These are phyloP conservation scores for Digitonthophagus gazella DNA, from an alignment of 2,888 invertebrate genomes.

Conservation along the genomic window DNA sequence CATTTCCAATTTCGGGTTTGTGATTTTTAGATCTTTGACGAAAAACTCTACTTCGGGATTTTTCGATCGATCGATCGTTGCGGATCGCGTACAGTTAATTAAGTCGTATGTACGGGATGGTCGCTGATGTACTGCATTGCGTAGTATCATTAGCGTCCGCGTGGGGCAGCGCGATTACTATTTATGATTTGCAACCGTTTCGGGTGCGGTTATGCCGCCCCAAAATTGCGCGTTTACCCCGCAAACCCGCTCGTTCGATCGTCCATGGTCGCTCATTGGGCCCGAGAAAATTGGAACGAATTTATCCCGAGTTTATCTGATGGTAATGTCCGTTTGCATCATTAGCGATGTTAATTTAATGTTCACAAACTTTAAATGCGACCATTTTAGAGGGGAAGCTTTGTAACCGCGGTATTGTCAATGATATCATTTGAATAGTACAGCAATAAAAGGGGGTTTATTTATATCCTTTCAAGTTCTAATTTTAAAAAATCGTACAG, in stretches of 20 bases:
- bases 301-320: neutral
- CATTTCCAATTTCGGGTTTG: neutral
- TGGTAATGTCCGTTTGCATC: neutral
- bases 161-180: neutral
- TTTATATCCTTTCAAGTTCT: too few relatives aligned
- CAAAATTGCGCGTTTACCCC: neutral
- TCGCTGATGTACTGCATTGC: neutral
- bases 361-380: neutral
- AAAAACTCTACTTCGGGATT: neutral
- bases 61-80: neutral
- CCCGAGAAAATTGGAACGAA: neutral
- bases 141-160: neutral
- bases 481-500: too few relatives aligned
- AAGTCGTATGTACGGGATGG: neutral
- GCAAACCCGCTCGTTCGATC: neutral
- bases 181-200: neutral
- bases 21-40: neutral
- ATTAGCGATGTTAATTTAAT: neutral
- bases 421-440: too few relatives aligned
- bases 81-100: neutral
- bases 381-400: too few relatives aligned
- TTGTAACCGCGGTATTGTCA: too few relatives aligned
- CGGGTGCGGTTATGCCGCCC: neutral
- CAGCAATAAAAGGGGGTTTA: too few relatives aligned
- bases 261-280: neutral